A percentile compares a stretch with the other conserved stretches of the same genome.
Evolutionary conservation across 64 coral and sea anemone genomes (phyloP).

Genomic region (Stylophora pistillata): DNA sequence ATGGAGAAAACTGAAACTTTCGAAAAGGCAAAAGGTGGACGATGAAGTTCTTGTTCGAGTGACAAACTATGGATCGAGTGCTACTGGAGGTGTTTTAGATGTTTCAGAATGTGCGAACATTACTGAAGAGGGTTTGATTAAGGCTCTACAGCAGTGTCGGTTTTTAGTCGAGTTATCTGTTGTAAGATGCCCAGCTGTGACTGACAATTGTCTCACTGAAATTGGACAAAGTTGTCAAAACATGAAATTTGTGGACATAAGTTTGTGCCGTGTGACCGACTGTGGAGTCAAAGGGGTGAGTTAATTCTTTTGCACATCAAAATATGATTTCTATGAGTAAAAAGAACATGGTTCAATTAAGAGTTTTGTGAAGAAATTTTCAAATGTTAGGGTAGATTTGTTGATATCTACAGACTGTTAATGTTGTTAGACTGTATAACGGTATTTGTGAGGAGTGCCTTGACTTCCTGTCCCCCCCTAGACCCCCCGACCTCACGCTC

Average conservation of each 20-base stretch:
- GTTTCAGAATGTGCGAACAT: conserved; percentile 73
- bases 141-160: conserved; percentile 57
- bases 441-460: too few relatives aligned
- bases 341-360: too few relatives aligned
- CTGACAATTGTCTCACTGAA: conserved; percentile 52
- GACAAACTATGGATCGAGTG: conserved; percentile 31
- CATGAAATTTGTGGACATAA: conserved; percentile 72
- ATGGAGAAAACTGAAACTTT: conserved; percentile 63
- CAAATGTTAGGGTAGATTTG: too few relatives aligned
- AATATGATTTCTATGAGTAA: too few relatives aligned
- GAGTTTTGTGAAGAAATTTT: too few relatives aligned
- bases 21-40: conserved; percentile 46
- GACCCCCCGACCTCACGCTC: too few relatives aligned
- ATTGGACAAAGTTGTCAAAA: conserved; percentile 68
- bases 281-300: conserved; percentile 74
- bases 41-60: conserved; percentile 62
- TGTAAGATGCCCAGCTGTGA: conserved; percentile 56
- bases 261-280: conserved; percentile 79
- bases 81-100: conserved; percentile 60
- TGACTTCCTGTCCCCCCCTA: too few relatives aligned
- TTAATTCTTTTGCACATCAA: neutral
- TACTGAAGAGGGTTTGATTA: conserved; percentile 53
- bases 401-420: too few relatives aligned
- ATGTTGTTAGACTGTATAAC: too few relatives aligned
- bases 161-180: conserved; percentile 50